Evolutionary conservation across 2,888 invertebrate species (phyloP), one percentile per base, ranked within the genome.

Genomic region (Metacarcinus magister): DNA sequence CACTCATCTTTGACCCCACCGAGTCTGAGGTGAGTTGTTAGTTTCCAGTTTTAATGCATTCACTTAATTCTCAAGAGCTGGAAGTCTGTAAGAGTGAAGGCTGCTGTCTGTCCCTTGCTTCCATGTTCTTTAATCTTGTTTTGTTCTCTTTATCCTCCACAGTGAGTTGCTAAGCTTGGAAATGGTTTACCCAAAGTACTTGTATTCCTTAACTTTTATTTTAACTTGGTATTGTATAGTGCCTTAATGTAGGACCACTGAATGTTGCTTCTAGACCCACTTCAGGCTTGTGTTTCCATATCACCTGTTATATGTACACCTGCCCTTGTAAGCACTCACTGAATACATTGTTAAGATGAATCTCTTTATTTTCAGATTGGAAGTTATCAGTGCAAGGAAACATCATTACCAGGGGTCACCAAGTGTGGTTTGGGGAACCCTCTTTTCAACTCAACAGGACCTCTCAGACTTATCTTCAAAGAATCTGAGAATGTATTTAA

Each of bases 381-480:
- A 96, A 98, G 97, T 13, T 97, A 95, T 43, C 75, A 91, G 82
- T 96, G 94, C 90, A 75, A 92, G 32, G 16, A 95, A 95, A 95
- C 94, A 67, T 32, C 94, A 67, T 32, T 16, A 16, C 16, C 39
- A 32, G 87, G 87, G 10, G 39, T 87, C 87, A 43, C 97, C 93
- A 96, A 97, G 92, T 96, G 96, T 96, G 75, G 95, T 97, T 98
- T 99, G 93, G 99, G 99, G 94, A 99, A 99, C 97, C 99, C 99
- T 0, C 98, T 99, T 97, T 98, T 98, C 97, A 98, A 98, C 95
- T 98, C 98, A 82, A 98, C 98, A 87, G 97, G 97, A 7, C 98
- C 98, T 67, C 98, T 99, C 95, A 98, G 98, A 93, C 98, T 99
- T 97, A 98, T 99, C 96, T 99, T 99, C 97, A 99, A 99, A 97